Percentiles rank a stretch among this genome's conserved stretches.
Conservation (phyloP, 2,888 invertebrate genomes). For the Erebia aethiops region DNA sequence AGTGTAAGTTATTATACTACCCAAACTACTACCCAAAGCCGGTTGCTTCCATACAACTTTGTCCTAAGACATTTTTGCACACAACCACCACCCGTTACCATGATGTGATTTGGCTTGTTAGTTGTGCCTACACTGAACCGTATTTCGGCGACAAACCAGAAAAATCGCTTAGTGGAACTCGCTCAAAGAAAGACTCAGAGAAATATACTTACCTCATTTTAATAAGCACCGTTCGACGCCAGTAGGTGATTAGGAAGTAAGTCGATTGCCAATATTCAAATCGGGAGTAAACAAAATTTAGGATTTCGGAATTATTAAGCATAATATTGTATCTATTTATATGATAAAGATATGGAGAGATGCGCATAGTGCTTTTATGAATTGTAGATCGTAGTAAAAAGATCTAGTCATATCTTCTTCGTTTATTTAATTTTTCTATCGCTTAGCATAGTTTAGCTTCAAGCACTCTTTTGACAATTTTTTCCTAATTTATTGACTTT, state of each 20-base stretch:
- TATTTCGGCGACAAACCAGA: neutral
- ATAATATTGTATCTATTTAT: constrained; percentile 79
- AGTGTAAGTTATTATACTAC: too few relatives aligned
- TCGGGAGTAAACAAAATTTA: constrained; percentile 74
- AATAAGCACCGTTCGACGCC: constrained; percentile 62
- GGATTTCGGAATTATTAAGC: constrained; percentile 77
- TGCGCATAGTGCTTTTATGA: constrained; percentile 83
- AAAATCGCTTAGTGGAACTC: constrained; percentile 1
- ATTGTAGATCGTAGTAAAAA: constrained; percentile 75
- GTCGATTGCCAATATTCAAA: constrained; percentile 82
- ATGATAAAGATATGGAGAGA: constrained; percentile 79
- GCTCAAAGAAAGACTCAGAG: neutral
- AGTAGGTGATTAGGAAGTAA: constrained; percentile 58
- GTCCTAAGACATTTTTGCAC: too few relatives aligned
- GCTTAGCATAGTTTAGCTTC: constrained; percentile 84
- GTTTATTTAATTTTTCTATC: constrained; percentile 76
- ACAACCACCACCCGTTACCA: neutral
- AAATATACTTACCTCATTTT: constrained; percentile 21
- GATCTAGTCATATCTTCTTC: constrained; percentile 82
- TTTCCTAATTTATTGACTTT: constrained; percentile 38
- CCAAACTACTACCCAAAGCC: too few relatives aligned
- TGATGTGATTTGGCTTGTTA: constrained; percentile 11
- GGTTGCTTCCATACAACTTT: too few relatives aligned
- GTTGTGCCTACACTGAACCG: constrained; percentile 12
- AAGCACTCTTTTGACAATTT: constrained; percentile 61